Evolutionary conservation across 2,113 vertebrate genomes (phyloP), one percentile per base, ranked within the genome.

Genomic region (Hippoglossus stenolepis): DNA sequence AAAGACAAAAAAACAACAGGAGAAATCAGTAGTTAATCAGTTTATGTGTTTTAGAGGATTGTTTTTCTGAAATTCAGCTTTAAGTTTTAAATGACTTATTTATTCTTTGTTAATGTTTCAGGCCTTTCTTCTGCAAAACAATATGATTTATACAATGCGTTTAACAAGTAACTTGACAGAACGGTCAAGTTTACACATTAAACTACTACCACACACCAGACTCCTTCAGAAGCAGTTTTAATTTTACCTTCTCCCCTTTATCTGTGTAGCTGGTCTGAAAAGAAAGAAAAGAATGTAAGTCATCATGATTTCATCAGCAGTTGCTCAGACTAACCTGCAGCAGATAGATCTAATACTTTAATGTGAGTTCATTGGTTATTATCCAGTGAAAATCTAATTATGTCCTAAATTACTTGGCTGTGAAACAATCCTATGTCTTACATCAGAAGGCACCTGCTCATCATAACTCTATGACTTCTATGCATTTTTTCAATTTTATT

Each of bases 211-310:
- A 69, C 7, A 13, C 17, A 13, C 17, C 13, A 60, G 10, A 6
- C 28, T 8, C 5, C 71, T 60, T 43, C 8, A 65, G 5, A 56
- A 31, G 21, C 21, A 15, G 20, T 7, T 53, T 60, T 21, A 7
- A 58, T 57, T 85, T 90, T 89, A 96, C 95, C 94, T 96, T 96
- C 85, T 95, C 94, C 17, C 95, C 95, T 94, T 96, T 96, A 79
- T 96, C 95, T 70, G 94, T 95, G 91, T 96, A 96, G 86, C 89
- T 91, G 1, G 95, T 96, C 95, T 96, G 77, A 77, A 92, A 83
- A 66, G 77, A 77, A 40, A 68, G 58, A 74, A 61, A 5, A 70
- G 1, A 38, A 24, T 23, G 73, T 51, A 2, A 18, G 5, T 81
- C 38, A 68, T 64, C 58, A 47, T 1, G 31, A 28, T 8, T 38